Evolutionary conservation across 1,140 invertebrate genomes (phyloP), one percentile per base, ranked within the genome.

Genomic region (Cherax destructor): DNA sequence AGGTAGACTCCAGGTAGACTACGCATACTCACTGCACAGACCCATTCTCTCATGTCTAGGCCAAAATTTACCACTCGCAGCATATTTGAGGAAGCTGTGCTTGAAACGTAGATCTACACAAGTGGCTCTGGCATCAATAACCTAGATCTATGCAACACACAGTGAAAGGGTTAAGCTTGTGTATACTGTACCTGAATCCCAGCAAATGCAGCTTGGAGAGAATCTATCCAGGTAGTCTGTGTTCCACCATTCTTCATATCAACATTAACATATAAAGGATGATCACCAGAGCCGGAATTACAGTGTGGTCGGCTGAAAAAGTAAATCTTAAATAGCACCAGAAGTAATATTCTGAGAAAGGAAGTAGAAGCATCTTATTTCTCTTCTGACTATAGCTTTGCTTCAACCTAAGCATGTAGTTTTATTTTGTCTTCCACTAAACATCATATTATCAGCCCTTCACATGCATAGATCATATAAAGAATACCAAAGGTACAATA

Each of bases 211-310:
- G 96, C 96, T 94, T 96, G 96, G 11, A 97, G 94, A 5, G 96
- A 95, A 94, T 97, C 96, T 85, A 97, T 96, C 96, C 96, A 97
- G 49, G 96, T 95, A 77, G 96, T 97, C 18, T 95, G 93, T 13
- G 95, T 95, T 50, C 95, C 95, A 18, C 96, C 96, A 94, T 95
- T 96, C 74, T 95, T 94, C 96, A 97, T 96, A 93, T 97, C 95
- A 4, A 97, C 96, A 95, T 97, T 97, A 0, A 96, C 96, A 95
- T 96, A 97, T 9, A 97, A 94, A 24, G 96, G 96, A 93, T 96
- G 96, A 93, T 95, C 95, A 9, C 96, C 97, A 88, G 94, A 93
- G 4, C 96, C 96, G 83, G 94, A 93, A 92, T 96, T 96, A 93
- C 96, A 96, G 81, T 96, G 41, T 49, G 50, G 77, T 49, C 50